phyloP scores from a whole-genome alignment of 2,113 vertebrate species.

The Chaetura pelagica region DNA sequence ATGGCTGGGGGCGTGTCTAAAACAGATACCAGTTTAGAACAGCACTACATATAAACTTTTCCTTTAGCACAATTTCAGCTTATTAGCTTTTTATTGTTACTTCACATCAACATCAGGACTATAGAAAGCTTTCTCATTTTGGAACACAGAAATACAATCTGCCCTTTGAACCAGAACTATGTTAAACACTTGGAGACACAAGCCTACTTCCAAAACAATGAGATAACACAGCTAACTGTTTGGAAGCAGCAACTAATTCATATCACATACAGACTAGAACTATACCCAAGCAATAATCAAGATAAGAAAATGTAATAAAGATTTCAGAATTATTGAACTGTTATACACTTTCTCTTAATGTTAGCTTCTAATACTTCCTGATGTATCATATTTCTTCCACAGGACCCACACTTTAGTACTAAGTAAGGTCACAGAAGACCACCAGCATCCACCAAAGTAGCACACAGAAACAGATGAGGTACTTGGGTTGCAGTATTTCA shows the following conservation, averaged over 20 bases:
- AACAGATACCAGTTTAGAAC: background rate
- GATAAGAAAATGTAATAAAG: slow-evolving; percentile 45
- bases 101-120: background rate
- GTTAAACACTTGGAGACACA: background rate
- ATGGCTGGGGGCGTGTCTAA: background rate
- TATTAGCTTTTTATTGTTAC: background rate
- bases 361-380: slow-evolving; percentile 24
- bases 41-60: background rate
- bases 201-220: slow-evolving; percentile 18
- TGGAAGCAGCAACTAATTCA: slow-evolving; percentile 17
- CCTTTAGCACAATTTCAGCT: background rate
- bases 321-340: slow-evolving; percentile 47
- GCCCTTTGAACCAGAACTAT: slow-evolving; percentile 29
- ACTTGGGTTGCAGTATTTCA: background rate
- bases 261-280: background rate
- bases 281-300: background rate
- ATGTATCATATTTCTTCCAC: background rate
- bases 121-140: slow-evolving; percentile 12
- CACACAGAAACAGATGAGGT: background rate
- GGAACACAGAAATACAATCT: slow-evolving; percentile 15
- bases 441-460: background rate
- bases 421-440: background rate
- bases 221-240: background rate
- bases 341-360: background rate
- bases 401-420: background rate